Evolutionary conservation across 2,113 vertebrate species (phyloP).

Genomic region (Rhinoptilus africanus): DNA sequence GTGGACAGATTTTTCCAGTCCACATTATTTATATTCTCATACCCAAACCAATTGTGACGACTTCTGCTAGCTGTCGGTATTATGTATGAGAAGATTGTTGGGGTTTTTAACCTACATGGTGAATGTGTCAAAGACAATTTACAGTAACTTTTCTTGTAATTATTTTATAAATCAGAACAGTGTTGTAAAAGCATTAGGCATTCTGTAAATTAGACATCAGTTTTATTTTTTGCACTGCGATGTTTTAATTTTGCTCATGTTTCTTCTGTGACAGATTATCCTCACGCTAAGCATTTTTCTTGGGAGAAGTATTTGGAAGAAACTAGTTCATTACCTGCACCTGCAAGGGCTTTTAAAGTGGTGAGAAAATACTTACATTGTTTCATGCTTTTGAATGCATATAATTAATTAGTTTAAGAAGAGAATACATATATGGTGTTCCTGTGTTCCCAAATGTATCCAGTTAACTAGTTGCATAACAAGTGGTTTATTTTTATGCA

Average conservation of each 20-base stretch:
- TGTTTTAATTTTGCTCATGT: neutral
- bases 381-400: neutral
- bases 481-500: neutral
- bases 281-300: conserved; percentile 80
- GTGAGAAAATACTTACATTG: conserved; percentile 53
- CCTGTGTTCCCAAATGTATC: neutral
- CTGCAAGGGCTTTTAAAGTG: conserved; percentile 87
- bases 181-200: neutral
- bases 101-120: neutral
- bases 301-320: conserved; percentile 89
- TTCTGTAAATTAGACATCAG: neutral
- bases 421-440: neutral
- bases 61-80: neutral
- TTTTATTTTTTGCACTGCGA: neutral
- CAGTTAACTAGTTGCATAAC: neutral
- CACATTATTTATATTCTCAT: neutral
- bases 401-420: neutral
- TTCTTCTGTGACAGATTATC: conserved; percentile 73
- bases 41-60: neutral
- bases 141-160: neutral
- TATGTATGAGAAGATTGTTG: neutral
- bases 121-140: neutral
- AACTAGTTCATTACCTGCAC: conserved; percentile 82
- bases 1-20: neutral
- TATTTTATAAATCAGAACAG: neutral